phyloP scores from a whole-genome alignment of 2,888 invertebrate species.

The Drosophila melanocephala region DNA sequence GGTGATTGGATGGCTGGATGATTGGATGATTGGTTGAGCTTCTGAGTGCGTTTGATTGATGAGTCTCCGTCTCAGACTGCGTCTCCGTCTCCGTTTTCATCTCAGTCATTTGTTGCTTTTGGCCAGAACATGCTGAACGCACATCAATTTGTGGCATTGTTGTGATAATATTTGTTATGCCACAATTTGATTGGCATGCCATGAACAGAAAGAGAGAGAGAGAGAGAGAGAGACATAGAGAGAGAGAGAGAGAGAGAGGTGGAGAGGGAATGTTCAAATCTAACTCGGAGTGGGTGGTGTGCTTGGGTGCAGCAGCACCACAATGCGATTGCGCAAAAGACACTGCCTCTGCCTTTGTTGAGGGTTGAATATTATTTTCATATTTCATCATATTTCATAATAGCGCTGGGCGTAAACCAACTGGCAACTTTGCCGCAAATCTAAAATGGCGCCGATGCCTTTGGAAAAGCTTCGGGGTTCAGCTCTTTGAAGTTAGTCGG shows the following conservation, averaged over 20 bases:
- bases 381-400: constrained; percentile 80
- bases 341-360: constrained; percentile 11
- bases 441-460: constrained; percentile 61
- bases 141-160: constrained; percentile 77
- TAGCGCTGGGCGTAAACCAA: constrained; percentile 43
- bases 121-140: background rate
- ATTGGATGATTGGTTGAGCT: constrained; percentile 71
- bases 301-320: background rate
- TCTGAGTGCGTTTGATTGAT: constrained; percentile 74
- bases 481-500: constrained; percentile 44
- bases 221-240: too few species aligned
- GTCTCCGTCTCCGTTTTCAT: constrained; percentile 12
- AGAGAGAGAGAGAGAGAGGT: background rate
- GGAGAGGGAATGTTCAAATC: constrained; percentile 21
- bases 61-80: constrained; percentile 37
- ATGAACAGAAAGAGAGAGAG: constrained; percentile 15
- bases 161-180: constrained; percentile 77
- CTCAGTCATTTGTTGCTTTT: constrained; percentile 13
- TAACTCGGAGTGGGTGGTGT: background rate
- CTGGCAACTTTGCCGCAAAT: background rate
- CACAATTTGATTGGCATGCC: constrained; percentile 66
- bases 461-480: background rate
- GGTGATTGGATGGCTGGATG: constrained; percentile 58
- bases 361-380: constrained; percentile 67
- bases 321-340: constrained; percentile 63